phyloP scores from a whole-genome alignment of 2,797 vertebrate genomes.

The Chelon labrosus region DNA sequence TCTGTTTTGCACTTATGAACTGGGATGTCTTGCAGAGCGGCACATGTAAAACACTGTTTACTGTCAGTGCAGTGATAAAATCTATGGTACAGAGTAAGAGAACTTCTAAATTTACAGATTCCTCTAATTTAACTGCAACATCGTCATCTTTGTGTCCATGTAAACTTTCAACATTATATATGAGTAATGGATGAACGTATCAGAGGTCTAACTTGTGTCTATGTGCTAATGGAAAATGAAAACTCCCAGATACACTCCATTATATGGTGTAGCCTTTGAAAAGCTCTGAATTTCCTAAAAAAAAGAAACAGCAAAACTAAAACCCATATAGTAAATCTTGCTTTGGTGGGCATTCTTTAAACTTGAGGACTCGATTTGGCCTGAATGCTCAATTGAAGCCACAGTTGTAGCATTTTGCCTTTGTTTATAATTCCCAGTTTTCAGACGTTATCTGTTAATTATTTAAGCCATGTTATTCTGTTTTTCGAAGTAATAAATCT shows the following conservation, averaged over 20 bases:
- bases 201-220: not conserved
- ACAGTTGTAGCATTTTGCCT: not conserved
- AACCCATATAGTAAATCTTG: not conserved
- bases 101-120: not conserved
- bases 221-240: not conserved
- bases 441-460: conserved; percentile 5
- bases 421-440: conserved; percentile 3
- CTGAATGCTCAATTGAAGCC: not conserved
- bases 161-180: not conserved
- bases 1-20: conserved; percentile 67
- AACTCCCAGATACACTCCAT: not conserved
- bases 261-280: not conserved
- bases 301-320: not conserved
- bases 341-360: not conserved
- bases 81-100: not conserved
- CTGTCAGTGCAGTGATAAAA: conserved; percentile 41
- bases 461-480: conserved; percentile 1
- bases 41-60: conserved; percentile 25
- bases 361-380: not conserved
- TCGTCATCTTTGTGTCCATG: not conserved
- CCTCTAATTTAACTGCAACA: not conserved
- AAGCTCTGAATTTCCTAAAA: not conserved
- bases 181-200: not conserved
- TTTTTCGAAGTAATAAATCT: conserved; percentile 13
- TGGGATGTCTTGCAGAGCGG: conserved; percentile 42